phyloP scores from a whole-genome alignment of 2,113 vertebrate species.

The Sprattus sprattus region DNA sequence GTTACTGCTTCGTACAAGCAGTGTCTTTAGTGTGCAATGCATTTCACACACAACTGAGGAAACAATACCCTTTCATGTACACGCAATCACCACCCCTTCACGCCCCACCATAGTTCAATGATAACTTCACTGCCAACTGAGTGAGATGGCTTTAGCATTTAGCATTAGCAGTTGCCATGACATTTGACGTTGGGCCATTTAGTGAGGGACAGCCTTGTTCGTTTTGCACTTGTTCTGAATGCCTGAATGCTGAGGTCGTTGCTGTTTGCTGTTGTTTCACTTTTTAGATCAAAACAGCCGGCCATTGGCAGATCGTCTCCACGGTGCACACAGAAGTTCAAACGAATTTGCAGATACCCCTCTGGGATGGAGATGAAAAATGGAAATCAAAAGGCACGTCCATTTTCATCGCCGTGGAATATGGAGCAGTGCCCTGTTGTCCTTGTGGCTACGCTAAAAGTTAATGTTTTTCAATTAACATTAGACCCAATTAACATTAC shows the following conservation, averaged over 20 bases:
- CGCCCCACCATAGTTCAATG: not conserved
- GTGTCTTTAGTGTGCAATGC: not conserved
- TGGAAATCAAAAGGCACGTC: slow-evolving; percentile 14
- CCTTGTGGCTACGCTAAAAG: slow-evolving; percentile 26
- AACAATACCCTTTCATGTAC: slow-evolving; percentile 6
- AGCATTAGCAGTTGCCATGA: not conserved
- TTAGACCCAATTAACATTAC: slow-evolving; percentile 40
- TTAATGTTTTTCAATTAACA: slow-evolving; percentile 46
- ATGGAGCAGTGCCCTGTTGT: slow-evolving; percentile 30
- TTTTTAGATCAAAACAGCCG: not conserved
- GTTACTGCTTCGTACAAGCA: not conserved
- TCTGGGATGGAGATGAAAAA: slow-evolving; percentile 29
- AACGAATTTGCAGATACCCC: slow-evolving; percentile 28
- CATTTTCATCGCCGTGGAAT: not conserved
- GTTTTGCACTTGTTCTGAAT: not conserved
- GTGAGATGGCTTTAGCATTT: not conserved
- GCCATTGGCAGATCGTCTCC: slow-evolving; percentile 33
- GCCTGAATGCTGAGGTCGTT: not conserved
- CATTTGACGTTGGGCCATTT: not conserved
- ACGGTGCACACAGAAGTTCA: slow-evolving; percentile 20
- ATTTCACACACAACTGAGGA: not conserved
- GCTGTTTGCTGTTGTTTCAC: not conserved
- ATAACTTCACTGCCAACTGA: not conserved
- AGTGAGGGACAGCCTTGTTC: not conserved
- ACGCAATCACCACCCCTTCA: not conserved